Percentiles rank a stretch among this genome's conserved stretches.
Conservation (phyloP, 2,888 invertebrate genomes). For the Hirtodrosophila confusa region DNA sequence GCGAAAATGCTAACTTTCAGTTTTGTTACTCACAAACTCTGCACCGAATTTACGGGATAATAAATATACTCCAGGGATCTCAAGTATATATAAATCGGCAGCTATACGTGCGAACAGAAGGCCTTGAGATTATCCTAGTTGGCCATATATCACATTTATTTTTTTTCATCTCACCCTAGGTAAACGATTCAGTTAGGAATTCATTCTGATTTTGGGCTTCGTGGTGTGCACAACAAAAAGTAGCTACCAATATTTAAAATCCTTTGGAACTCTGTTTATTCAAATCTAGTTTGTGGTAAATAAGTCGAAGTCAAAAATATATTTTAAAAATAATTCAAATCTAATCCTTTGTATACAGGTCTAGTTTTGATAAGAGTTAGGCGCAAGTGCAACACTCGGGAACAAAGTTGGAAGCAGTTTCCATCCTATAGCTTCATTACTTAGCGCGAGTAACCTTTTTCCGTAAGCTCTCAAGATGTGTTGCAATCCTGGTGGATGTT, state of each 20-base stretch:
- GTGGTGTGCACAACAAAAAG: slow-evolving; percentile 47
- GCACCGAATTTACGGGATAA: too few species aligned
- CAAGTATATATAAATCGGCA: too few species aligned
- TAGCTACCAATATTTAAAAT: slow-evolving; percentile 18
- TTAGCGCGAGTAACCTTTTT: slow-evolving; percentile 9
- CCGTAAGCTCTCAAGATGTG: slow-evolving; percentile 58
- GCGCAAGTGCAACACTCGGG: slow-evolving; percentile 6
- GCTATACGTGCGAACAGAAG: too few species aligned
- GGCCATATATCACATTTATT: too few species aligned
- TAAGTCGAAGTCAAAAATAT: too few species aligned
- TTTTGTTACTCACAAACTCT: too few species aligned
- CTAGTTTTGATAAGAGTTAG: slow-evolving; percentile 4
- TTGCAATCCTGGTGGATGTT: slow-evolving; percentile 56
- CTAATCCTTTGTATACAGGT: not conserved
- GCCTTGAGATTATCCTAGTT: too few species aligned
- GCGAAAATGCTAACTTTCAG: too few species aligned
- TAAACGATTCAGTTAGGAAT: too few species aligned
- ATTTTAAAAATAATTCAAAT: too few species aligned
- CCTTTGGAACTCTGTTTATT: slow-evolving; percentile 22
- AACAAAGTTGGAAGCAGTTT: slow-evolving; percentile 4
- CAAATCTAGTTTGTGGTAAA: slow-evolving; percentile 27
- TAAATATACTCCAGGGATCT: too few species aligned
- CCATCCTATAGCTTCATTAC: not conserved
- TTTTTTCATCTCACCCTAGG: too few species aligned
- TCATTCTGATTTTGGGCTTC: slow-evolving; percentile 42